phyloP scores from a whole-genome alignment of 2,797 vertebrate species.

The Xenentodon cancila region DNA sequence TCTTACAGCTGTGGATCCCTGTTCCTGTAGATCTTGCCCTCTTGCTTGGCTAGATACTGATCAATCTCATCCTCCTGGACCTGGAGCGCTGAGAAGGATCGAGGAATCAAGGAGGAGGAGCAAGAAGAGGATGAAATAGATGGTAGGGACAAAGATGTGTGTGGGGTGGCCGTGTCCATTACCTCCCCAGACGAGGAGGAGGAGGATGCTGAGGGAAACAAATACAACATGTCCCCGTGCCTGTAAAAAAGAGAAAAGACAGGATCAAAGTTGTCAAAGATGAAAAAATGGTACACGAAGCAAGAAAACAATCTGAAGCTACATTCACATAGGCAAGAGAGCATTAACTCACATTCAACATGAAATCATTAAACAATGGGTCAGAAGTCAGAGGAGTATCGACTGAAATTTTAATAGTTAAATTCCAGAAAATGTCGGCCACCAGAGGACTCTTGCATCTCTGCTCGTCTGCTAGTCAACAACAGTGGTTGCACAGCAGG shows the following conservation, averaged over 20 bases:
- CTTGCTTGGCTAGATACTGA: constrained; percentile 94
- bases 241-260: constrained; percentile 61
- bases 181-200: constrained; percentile 89
- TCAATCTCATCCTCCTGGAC: constrained; percentile 95
- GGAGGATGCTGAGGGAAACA: constrained; percentile 86
- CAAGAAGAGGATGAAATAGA: constrained; percentile 61
- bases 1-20: constrained; percentile 94
- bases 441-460: too few species aligned
- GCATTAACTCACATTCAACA: too few species aligned
- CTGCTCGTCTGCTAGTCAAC: too few species aligned
- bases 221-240: constrained; percentile 96
- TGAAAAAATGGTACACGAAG: not conserved
- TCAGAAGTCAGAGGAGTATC: too few species aligned
- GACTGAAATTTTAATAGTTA: too few species aligned
- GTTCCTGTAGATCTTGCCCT: constrained; percentile 96
- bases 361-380: too few species aligned
- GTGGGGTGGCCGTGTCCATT: constrained; percentile 89
- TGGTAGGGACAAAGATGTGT: constrained; percentile 74
- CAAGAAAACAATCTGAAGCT: too few species aligned
- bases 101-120: constrained; percentile 73
- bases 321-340: too few species aligned
- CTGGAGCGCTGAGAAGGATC: constrained; percentile 82
- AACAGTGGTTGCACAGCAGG: too few species aligned
- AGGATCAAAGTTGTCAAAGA: too few species aligned
- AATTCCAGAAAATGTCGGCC: too few species aligned